These are phyloP conservation scores for Geotrypetes seraphini DNA, from an alignment of 2,797 vertebrate species.

Conservation along the genomic window DNA sequence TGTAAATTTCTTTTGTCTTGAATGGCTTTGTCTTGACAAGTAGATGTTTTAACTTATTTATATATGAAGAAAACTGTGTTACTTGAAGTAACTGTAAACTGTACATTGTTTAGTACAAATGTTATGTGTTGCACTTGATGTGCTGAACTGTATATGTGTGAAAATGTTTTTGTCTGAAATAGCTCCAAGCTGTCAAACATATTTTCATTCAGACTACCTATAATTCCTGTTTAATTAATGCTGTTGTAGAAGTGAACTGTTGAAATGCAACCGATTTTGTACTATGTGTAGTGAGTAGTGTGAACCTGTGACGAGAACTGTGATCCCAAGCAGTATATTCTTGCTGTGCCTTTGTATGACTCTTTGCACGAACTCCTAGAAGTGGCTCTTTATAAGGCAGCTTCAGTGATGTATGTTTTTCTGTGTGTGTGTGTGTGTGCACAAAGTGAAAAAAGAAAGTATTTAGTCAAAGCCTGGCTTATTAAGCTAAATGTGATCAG, in stretches of 20 bases:
- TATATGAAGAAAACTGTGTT: slow-evolving; percentile 71
- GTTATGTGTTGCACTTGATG: slow-evolving; percentile 77
- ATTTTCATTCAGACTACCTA: slow-evolving; percentile 71
- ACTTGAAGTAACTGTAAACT: slow-evolving; percentile 77
- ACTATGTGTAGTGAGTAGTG: slow-evolving; percentile 82
- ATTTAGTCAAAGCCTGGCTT: slow-evolving; percentile 72
- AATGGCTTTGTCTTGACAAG: slow-evolving; percentile 78
- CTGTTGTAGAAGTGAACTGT: slow-evolving; percentile 72
- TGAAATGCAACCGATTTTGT: slow-evolving; percentile 70
- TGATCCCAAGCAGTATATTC: slow-evolving; percentile 75
- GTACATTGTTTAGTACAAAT: slow-evolving; percentile 62
- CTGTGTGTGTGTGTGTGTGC: no score
- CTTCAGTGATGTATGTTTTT: slow-evolving; percentile 68
- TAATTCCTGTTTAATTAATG: slow-evolving; percentile 71
- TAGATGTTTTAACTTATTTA: slow-evolving; percentile 96
- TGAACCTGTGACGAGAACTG: slow-evolving; percentile 77
- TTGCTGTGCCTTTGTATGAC: slow-evolving; percentile 80
- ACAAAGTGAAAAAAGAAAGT: slow-evolving; percentile 65
- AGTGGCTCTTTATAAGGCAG: slow-evolving; percentile 71
- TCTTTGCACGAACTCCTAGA: slow-evolving; percentile 75
- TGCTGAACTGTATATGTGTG: slow-evolving; percentile 72
- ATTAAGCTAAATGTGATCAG: slow-evolving; percentile 79
- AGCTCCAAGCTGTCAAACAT: slow-evolving; percentile 82
- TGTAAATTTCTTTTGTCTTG: slow-evolving; percentile 84
- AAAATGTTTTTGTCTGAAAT: slow-evolving; percentile 76